Evolutionary conservation across 2,888 invertebrate species (phyloP), one percentile per base, ranked within the genome.

Genomic region (Antheraea assamensis): DNA sequence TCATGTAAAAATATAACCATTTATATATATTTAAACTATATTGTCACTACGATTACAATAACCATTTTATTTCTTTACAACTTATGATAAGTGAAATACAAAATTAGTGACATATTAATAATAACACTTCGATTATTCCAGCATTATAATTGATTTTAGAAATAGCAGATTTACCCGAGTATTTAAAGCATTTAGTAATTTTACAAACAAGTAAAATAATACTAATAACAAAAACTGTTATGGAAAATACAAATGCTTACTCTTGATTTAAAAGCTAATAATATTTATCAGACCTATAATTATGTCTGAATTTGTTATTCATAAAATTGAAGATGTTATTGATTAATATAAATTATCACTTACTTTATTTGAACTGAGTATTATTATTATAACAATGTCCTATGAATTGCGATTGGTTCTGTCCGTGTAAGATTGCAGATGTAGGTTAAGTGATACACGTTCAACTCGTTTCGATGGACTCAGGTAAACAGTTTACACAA

Each of bases 401-500:
- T 2, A 64, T 30, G 17, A 30, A 4, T 27, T 30, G 71, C 73
- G 64, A 68, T 70, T 58, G 58, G 42, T 72, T 66, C 66, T 31
- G 61, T 72, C 61, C 70, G 64, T 70, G 52, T 31, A 68, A 71
- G 66, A 71, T 15, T 10, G 66, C 21, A 72, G 76, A 88, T 86
- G 88, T 89, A 84, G 88, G 88, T 90, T 87, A 88, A 85, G 80
- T 83, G 83, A 82, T 81, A 82, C 85, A 83, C 81, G 81, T 77
- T 72, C 74, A 78, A 74, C 78, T 72, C 55, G 72, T 74, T 76
- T 75, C 77, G 76, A 74, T 74, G 76, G 72, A 76, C 76, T 78
- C 81, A 79, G 74, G 78, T 86, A 92, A 91, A 90, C 88, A 92
- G 92, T 92, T 91, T 86, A 91, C 91, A 89, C 88, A 92, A 92